These are phyloP conservation scores for Lydus trimaculatus DNA, from an alignment of 2,888 invertebrate species.

Conservation along the genomic window DNA sequence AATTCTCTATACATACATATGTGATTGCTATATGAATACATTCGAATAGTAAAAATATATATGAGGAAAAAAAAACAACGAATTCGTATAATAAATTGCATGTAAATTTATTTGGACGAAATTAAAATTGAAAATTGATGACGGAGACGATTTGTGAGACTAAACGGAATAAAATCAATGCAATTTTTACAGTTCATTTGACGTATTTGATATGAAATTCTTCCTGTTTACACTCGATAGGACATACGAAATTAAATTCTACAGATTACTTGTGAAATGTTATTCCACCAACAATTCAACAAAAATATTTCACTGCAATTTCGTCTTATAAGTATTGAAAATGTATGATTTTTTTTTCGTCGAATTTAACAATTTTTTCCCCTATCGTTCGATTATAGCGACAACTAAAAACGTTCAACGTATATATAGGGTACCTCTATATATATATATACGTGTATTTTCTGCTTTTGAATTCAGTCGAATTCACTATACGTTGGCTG, in stretches of 20 bases:
- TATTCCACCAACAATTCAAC: slow-evolving; percentile 33
- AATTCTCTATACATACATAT: neutral
- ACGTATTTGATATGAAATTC: slow-evolving; percentile 47
- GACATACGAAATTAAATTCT: slow-evolving; percentile 49
- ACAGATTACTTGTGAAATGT: slow-evolving; percentile 41
- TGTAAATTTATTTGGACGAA: slow-evolving; percentile 44
- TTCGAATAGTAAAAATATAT: neutral
- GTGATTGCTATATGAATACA: slow-evolving; percentile 5
- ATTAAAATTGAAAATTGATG: slow-evolving; percentile 52
- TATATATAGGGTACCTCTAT: no score
- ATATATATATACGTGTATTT: no score
- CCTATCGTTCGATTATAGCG: neutral
- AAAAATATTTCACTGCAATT: slow-evolving; percentile 14
- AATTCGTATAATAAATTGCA: slow-evolving; percentile 15
- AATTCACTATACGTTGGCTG: slow-evolving; percentile 23
- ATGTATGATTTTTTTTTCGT: neutral
- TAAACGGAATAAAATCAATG: slow-evolving; percentile 46
- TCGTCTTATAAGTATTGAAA: neutral
- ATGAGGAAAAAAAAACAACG: no score
- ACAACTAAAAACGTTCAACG: neutral
- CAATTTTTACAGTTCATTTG: slow-evolving; percentile 55
- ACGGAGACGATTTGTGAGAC: slow-evolving; percentile 46
- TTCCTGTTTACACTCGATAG: slow-evolving; percentile 53
- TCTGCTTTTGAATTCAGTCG: slow-evolving; percentile 13
- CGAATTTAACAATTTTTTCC: neutral